Evolutionary conservation across 2,797 vertebrate genomes (phyloP), one percentile per base, ranked within the genome.

Genomic region (Sciurus carolinensis): DNA sequence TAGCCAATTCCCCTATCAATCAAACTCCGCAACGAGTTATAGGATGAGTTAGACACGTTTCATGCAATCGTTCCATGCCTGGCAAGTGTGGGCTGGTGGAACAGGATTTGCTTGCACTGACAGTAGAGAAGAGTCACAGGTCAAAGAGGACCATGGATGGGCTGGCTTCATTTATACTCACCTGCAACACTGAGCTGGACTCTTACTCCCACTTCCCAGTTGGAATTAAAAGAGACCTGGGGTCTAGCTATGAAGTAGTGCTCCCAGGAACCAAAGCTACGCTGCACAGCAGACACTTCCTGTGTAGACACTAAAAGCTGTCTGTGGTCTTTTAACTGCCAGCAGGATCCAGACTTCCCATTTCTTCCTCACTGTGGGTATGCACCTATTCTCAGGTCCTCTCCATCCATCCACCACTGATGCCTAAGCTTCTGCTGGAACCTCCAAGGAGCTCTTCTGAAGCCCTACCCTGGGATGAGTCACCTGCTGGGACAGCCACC

Each of bases 31-130:
- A 28, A n/a, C 36, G 87, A 85, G 80, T 18, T 62, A 52, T 80
- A 71, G 22, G 52, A 57, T 39, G 73, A 87, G 67, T 79, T 33
- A 88, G 72, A 57, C 42, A 67, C 0, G 57, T 28, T 33, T 80
- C 64, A 11, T 47, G 83, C 50, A 52, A 75, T 6, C 28, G 13
- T 24, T 28, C 80, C 3, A 26, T 12, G 33, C 79, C 77, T 36
- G 22, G 64, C 62, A 81, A 54, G 7, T 20, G 57, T 44, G 72
- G 36, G 5, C 20, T 24, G 47, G 54, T 50, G n/a, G 72, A 39
- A 28, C 0, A 24, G 71, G 9, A 6, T 47, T 26, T 83, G 80
- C 7, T 11, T 0, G 0, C 0, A 0, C 64, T 3, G 9, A 24
- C 24, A 7, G 42, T n/a, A 57, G 36, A 80, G n/a, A 28, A 71